Conservation (phyloP, 2,888 invertebrate genomes). For the Cancer borealis region DNA sequence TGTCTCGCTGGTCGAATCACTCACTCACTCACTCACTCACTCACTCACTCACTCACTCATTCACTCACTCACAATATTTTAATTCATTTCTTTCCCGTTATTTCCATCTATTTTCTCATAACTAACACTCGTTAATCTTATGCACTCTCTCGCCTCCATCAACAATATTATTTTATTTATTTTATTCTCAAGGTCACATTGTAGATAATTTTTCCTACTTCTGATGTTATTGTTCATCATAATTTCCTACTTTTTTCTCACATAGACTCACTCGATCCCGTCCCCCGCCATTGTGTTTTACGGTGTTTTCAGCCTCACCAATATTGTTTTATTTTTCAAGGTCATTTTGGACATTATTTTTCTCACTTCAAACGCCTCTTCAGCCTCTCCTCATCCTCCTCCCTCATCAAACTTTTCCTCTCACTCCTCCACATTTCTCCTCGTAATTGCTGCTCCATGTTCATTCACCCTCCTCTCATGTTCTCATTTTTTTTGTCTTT, state of each 20-base stretch:
- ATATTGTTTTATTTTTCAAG: background rate
- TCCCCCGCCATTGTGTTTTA: background rate
- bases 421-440: background rate
- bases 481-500: background rate
- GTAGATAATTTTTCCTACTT: background rate
- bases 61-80: background rate
- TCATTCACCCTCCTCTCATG: background rate
- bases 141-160: background rate
- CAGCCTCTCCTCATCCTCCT: conserved; percentile 24
- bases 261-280: background rate
- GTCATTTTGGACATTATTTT: background rate
- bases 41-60: background rate
- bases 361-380: background rate
- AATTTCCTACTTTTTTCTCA: background rate
- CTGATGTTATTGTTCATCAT: background rate
- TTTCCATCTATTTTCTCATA: background rate
- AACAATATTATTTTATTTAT: too few species aligned
- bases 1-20: background rate
- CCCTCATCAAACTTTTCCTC: background rate
- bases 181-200: background rate
- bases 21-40: background rate
- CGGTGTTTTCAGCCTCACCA: background rate
- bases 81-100: background rate
- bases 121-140: background rate
- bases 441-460: conserved; percentile 22